Base-by-base conservation (phyloP, 2,888 invertebrate species). In the Hirtodrosophila confusa region DNA sequence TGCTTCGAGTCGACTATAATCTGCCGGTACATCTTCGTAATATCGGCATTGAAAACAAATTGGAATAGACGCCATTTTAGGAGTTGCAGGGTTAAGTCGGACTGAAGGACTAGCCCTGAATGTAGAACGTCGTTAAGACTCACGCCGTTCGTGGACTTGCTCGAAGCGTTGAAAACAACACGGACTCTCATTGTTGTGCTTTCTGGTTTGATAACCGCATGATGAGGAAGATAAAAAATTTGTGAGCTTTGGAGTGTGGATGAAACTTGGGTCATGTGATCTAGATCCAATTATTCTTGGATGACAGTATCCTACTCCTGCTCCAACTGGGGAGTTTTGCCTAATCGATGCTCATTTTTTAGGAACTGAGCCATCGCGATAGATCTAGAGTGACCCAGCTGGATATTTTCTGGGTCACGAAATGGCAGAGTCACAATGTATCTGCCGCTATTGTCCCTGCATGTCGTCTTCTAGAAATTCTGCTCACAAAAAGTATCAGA, bases 91-190 rank as follows among this genome's bases (percentile, higher is more conserved):
- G n/a, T n/a, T n/a, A n/a, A n/a, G 27, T 27, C 3, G 27, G 5
- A 27, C 3, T 27, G 27, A 27, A 53, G 11, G 10, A 53, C 11
- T 17, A 33, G 35, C 9, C 44, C 44, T 27, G 43, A 23, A 44
- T 44, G 17, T 27, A 44, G 37, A 36, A 53, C 10, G 27, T 55
- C 55, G 33, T 55, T 45, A 1, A 55, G 8, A 23, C 39, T 56
- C 3, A 10, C n/a, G 27, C 23, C 17, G 12, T 40, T 47, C 1
- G 24, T 11, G 4, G 49, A 43, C 27, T 9, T 35, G 12, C 43
- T 27, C 1, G 44, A 35, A 1, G 44, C 43, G 36, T 53, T 35
- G 10, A 49, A 44, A 4, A 55, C 55, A 7, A 47, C 33, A 6
- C 40, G 47, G 1, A 47, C 11, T 27, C 47, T 58, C 10, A 29